Conservation (phyloP, 2,888 invertebrate species). For the Anarsia innoxiella region DNA sequence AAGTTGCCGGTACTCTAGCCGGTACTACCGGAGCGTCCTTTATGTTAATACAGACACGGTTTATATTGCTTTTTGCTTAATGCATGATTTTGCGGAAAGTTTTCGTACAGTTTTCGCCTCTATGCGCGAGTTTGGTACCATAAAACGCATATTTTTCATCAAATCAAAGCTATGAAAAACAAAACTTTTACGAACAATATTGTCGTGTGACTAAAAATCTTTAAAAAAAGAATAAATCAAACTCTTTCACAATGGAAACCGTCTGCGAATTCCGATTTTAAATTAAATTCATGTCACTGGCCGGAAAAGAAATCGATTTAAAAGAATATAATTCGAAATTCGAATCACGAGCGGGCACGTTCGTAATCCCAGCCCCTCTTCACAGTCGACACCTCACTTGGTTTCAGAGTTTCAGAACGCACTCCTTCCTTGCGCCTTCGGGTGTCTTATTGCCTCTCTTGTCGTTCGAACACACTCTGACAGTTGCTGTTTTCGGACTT, state of each 20-base stretch:
- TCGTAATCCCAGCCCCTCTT: slow-evolving; percentile 31
- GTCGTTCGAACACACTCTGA: slow-evolving; percentile 26
- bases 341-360: slow-evolving; percentile 35
- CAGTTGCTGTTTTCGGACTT: slow-evolving; percentile 3
- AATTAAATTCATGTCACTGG: no score
- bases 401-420: slow-evolving; percentile 9
- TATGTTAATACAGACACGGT: background rate
- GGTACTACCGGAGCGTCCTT: background rate
- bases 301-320: slow-evolving; percentile 10
- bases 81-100: background rate
- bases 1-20: slow-evolving; percentile 24
- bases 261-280: background rate
- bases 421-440: slow-evolving; percentile 5
- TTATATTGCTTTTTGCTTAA: background rate
- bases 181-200: background rate
- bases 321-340: slow-evolving; percentile 25
- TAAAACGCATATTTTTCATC: background rate
- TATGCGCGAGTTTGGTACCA: background rate
- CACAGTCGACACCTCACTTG: slow-evolving; percentile 28
- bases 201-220: background rate
- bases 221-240: background rate
- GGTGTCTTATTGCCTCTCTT: slow-evolving; percentile 38
- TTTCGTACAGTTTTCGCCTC: background rate
- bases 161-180: background rate
- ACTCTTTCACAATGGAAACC: background rate